Conservation (phyloP, 2,888 invertebrate species). For the Gandaritis pyraliata region DNA sequence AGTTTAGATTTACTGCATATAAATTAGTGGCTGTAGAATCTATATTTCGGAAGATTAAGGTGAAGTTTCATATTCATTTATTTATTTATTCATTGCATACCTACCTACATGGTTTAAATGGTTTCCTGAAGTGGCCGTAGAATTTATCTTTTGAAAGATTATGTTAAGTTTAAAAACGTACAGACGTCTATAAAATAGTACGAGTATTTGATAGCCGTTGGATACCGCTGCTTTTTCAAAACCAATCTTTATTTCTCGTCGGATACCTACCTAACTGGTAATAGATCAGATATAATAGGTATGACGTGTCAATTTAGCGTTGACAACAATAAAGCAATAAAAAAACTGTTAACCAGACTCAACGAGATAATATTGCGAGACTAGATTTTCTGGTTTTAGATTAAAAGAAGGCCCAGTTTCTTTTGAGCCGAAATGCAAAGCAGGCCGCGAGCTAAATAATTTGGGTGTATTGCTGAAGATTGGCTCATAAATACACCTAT, state of each 20-base stretch:
- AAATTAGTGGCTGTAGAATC: slow-evolving; percentile 16
- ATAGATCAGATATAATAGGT: not conserved
- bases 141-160: not conserved
- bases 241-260: not conserved
- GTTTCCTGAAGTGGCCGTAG: slow-evolving; percentile 8
- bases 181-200: not conserved
- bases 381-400: slow-evolving; percentile 17
- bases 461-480: no score
- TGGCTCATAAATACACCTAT: no score
- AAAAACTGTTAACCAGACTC: slow-evolving; percentile 7
- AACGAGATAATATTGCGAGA: not conserved
- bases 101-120: no score
- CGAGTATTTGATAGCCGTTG: no score
- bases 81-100: no score
- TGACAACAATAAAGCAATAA: slow-evolving; percentile 10
- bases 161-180: not conserved
- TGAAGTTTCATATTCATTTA: slow-evolving; percentile 8
- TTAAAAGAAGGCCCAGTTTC: not conserved
- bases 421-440: not conserved
- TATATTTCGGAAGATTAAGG: not conserved
- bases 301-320: not conserved
- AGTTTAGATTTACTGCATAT: slow-evolving; percentile 31
- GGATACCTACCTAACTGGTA: not conserved
- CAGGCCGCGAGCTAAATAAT: not conserved
- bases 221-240: not conserved